These are phyloP conservation scores for Microtus montanus DNA, from an alignment of 2,113 vertebrate species.

Conservation along the genomic window DNA sequence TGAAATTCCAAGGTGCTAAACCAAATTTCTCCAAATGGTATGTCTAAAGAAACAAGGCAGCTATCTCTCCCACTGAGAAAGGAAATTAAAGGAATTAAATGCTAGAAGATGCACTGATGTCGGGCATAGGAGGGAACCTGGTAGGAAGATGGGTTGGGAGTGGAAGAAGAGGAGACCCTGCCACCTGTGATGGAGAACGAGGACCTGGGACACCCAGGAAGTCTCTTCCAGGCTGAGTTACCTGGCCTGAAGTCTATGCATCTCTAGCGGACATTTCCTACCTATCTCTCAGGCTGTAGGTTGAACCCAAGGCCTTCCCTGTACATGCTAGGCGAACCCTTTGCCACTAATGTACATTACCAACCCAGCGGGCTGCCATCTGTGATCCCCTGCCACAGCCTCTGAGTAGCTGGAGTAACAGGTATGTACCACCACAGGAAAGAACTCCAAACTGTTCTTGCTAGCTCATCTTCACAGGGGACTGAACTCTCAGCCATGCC, in stretches of 20 bases:
- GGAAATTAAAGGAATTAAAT: background rate
- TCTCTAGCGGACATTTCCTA: background rate
- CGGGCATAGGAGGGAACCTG: background rate
- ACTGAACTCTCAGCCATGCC: background rate
- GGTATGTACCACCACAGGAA: background rate
- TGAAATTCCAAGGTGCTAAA: background rate
- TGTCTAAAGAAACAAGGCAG: background rate
- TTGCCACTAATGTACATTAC: background rate
- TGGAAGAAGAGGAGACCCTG: background rate
- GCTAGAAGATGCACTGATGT: rapidly evolving
- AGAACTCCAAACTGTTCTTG: background rate
- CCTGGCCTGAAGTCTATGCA: background rate
- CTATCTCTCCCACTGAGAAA: background rate
- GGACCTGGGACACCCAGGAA: background rate
- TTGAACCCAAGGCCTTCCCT: background rate
- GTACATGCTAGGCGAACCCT: background rate
- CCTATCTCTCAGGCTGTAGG: background rate
- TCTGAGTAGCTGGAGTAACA: background rate
- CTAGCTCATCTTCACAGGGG: background rate
- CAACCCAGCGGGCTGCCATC: background rate
- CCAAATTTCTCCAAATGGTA: background rate
- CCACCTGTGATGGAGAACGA: rapidly evolving
- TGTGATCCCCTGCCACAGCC: background rate
- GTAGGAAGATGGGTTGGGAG: background rate
- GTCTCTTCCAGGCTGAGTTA: background rate